Base-by-base conservation (phyloP, 2,888 invertebrate species). In the Cantharis rustica region DNA sequence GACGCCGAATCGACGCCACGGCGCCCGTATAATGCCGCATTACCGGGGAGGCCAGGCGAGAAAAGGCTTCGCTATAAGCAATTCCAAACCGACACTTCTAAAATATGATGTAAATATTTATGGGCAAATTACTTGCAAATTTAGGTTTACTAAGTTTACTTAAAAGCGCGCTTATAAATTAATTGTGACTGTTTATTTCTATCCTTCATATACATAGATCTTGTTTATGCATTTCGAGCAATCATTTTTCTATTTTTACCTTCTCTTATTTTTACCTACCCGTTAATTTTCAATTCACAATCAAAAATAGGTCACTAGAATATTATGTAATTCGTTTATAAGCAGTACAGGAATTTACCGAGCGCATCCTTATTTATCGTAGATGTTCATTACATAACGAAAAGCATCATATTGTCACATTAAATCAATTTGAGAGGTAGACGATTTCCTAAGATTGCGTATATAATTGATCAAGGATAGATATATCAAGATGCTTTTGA, bases 1-100 rank as follows among this genome's bases (percentile, higher is more conserved):
- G 89, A 90, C 89, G 89, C 88, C 88, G 88, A 84, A 85, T 84
- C 87, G 87, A 86, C 88, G 86, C 85, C 85, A 84, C 85, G 86
- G 88, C 89, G 89, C 89, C 86, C 85, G 84, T 85, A 86, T 86
- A 86, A 86, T 86, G 84, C 84, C 82, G 84, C 86, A 86, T 86
- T 86, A 86, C 85, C 84, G 81, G 83, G 83, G 83, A 82, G 82
- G 82, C 83, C 84, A 82, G 81, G 83, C 83, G 84, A 83, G 83
- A 85, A 85, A 84, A 84, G 84, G 84, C 81, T 77, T 76, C 81
- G 82, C 81, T 80, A 79, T 81, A 82, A 83, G 80, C 84, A 80
- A 82, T 84, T 83, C 81, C 83, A 78, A 72, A 70, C 80, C 82
- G 80, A 81, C 82, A 83, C 81, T 83, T 81, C 81, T 81, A 79